Conservation (phyloP, 2,888 invertebrate species). For the Andrena flavipes region DNA sequence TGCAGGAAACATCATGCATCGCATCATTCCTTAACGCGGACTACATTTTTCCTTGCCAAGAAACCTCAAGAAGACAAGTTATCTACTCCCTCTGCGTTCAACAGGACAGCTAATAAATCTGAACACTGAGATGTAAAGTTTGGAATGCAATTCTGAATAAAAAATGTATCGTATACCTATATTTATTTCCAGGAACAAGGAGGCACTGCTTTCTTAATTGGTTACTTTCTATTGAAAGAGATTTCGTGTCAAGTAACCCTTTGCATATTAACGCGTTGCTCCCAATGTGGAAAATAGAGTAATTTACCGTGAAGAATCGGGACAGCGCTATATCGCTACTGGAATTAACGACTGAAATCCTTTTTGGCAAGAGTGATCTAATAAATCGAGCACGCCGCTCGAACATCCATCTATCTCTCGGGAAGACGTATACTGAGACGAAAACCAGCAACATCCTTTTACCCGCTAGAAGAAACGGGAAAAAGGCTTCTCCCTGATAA, state of each 20-base stretch:
- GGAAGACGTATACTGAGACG: not conserved
- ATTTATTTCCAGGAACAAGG: not conserved
- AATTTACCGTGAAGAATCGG: constrained; percentile 18
- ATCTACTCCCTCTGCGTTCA: not conserved
- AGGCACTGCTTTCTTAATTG: not conserved
- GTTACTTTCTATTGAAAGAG: not conserved
- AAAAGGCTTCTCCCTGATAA: not conserved
- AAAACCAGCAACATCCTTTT: constrained; percentile 3
- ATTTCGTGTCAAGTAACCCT: not conserved
- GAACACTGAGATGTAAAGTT: not conserved
- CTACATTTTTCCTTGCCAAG: not conserved
- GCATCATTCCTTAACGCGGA: constrained; percentile 1
- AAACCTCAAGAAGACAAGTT: not conserved
- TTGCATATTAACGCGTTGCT: not conserved
- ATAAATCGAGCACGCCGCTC: not conserved
- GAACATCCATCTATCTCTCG: constrained; percentile 19
- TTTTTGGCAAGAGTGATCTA: constrained; percentile 12
- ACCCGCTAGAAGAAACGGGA: not conserved
- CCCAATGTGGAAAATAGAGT: constrained; percentile 6
- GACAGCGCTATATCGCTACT: not conserved
- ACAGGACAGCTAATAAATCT: not conserved
- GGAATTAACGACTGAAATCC: not conserved
- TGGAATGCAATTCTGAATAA: not conserved
- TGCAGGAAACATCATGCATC: not conserved
- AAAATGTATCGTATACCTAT: not conserved